Percentiles rank a stretch among this genome's conserved stretches.
Conservation (phyloP, 2,888 invertebrate species). For the Nomada hirtipes region DNA sequence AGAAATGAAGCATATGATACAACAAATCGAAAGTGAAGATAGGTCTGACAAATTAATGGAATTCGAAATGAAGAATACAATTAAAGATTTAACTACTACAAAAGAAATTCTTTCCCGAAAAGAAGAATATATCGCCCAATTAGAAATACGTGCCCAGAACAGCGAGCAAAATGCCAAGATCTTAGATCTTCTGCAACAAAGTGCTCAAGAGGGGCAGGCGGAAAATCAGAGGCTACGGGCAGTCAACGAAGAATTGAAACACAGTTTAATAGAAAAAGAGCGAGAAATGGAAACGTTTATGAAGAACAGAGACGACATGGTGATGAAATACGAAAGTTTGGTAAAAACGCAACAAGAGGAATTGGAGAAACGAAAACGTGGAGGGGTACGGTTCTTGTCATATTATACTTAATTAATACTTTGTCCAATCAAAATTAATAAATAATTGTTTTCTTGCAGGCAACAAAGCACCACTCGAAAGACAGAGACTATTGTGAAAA, state of each 20-base stretch:
- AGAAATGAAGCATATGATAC: conserved; percentile 75
- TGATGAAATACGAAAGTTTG: conserved; percentile 74
- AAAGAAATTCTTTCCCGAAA: conserved; percentile 58
- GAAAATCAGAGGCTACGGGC: conserved; percentile 70
- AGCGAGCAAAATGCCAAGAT: conserved; percentile 61
- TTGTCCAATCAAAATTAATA: not conserved
- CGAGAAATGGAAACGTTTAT: conserved; percentile 76
- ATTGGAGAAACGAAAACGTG: conserved; percentile 67
- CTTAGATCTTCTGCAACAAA: conserved; percentile 61
- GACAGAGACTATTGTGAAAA: conserved; percentile 51
- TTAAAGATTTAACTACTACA: conserved; percentile 67
- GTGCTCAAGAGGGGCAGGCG: conserved; percentile 60
- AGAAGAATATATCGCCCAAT: conserved; percentile 53
- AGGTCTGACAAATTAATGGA: conserved; percentile 69
- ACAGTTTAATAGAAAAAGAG: conserved; percentile 66
- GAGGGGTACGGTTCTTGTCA: conserved; percentile 62
- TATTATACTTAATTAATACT: not conserved
- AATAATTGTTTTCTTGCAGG: conserved; percentile 17
- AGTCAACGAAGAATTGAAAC: conserved; percentile 67
- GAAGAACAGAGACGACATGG: conserved; percentile 74
- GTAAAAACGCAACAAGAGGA: conserved; percentile 74
- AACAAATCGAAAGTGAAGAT: conserved; percentile 48
- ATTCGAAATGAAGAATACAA: conserved; percentile 68
- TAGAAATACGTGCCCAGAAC: conserved; percentile 59
- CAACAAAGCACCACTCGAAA: conserved; percentile 19